Evolutionary conservation across 1,140 invertebrate genomes (phyloP).

Genomic region (Drosophila micromelanica): DNA sequence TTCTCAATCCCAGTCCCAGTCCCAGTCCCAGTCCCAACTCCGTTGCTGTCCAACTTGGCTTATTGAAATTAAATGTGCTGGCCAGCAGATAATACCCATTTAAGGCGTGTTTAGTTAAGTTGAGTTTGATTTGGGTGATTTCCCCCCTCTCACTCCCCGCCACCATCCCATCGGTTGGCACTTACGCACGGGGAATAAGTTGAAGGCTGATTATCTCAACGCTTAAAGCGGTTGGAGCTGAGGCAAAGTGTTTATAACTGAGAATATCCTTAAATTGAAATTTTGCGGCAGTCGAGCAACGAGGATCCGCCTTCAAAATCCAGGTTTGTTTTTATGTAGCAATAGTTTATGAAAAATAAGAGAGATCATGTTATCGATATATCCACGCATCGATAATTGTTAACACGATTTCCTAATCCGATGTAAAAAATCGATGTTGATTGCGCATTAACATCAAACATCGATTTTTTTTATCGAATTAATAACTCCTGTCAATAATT

Average conservation of each 20-base stretch:
- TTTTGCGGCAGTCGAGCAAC: no score
- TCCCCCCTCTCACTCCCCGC: neutral
- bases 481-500: no score
- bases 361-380: no score
- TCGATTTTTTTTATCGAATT: no score
- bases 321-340: no score
- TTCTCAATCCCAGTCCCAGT: neutral
- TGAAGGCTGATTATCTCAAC: slow-evolving; percentile 29
- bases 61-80: slow-evolving; percentile 79
- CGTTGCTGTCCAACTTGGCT: slow-evolving; percentile 32
- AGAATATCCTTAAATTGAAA: no score
- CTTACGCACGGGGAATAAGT: slow-evolving; percentile 29
- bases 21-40: neutral
- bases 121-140: slow-evolving; percentile 76
- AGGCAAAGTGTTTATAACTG: neutral
- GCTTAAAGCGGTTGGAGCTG: neutral
- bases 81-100: slow-evolving; percentile 79
- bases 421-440: no score
- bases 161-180: slow-evolving; percentile 24
- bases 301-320: no score
- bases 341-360: no score
- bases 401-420: no score
- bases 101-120: slow-evolving; percentile 80
- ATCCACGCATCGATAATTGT: no score
- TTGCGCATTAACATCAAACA: no score